Conservation (phyloP, 2,888 invertebrate species). For the Lutraria lutraria region DNA sequence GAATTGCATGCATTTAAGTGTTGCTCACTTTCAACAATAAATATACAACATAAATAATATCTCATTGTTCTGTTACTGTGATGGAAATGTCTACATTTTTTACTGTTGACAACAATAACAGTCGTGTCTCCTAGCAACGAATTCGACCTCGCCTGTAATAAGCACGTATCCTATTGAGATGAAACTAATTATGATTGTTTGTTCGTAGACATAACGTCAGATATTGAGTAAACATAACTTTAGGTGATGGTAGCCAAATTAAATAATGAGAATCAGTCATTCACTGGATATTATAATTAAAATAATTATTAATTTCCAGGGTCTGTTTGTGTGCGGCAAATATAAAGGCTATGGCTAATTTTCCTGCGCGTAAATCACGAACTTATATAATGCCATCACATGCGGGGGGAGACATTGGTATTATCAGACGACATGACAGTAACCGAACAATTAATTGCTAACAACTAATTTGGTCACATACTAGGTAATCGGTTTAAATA, state of each 20-base stretch:
- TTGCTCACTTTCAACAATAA: no score
- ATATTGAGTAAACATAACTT: background rate
- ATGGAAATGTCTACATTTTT: no score
- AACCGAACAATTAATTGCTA: no score
- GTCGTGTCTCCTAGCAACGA: background rate
- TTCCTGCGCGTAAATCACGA: background rate
- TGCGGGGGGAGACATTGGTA: background rate
- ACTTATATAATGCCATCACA: background rate
- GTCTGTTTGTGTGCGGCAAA: background rate
- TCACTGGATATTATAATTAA: background rate
- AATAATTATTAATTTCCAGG: background rate
- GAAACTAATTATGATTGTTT: background rate
- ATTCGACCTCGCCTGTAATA: background rate
- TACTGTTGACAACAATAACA: background rate
- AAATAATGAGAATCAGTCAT: background rate
- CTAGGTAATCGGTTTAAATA: no score
- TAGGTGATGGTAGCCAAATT: background rate
- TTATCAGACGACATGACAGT: background rate
- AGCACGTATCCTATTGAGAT: background rate
- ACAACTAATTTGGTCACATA: no score
- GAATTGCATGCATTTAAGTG: no score
- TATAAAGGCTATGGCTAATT: background rate
- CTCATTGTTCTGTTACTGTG: no score
- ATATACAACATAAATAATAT: no score
- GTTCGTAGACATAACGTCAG: background rate